A percentile compares a stretch with the other conserved stretches of the same genome.
Evolutionary conservation across 2,888 invertebrate genomes (phyloP).

Genomic region (Acrocyrtus sp.): DNA sequence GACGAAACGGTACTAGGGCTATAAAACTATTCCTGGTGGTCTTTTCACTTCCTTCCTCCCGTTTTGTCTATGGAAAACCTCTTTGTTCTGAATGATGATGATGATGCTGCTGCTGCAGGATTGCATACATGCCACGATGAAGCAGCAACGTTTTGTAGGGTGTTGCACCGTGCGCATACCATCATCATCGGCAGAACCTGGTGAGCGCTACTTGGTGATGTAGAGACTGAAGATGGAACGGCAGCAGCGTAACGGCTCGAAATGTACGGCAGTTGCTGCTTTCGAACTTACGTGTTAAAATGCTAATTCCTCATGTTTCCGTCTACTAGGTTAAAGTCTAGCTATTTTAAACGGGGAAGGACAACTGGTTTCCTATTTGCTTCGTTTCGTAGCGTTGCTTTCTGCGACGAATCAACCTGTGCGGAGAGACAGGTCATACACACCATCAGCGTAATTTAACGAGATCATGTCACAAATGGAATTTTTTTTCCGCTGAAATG

Average conservation of each 20-base stretch:
- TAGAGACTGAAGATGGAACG: not conserved
- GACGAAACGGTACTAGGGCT: too few relatives aligned
- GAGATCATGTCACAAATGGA: constrained; percentile 51
- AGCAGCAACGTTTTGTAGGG: constrained; percentile 27
- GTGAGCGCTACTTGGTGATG: too few relatives aligned
- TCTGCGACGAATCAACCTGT: constrained; percentile 39
- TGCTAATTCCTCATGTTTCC: constrained; percentile 6
- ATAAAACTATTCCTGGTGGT: too few relatives aligned
- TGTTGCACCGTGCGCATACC: constrained; percentile 43
- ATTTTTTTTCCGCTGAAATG: constrained; percentile 26
- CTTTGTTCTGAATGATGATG: constrained; percentile 1
- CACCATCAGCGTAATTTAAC: constrained; percentile 44
- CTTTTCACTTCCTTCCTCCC: constrained; percentile 4
- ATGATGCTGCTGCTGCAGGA: not conserved
- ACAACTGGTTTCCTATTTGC: constrained; percentile 34
- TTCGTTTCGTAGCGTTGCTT: constrained; percentile 27
- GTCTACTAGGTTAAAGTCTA: constrained; percentile 14
- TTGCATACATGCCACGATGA: constrained; percentile 12
- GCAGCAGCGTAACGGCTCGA: not conserved
- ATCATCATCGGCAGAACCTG: constrained; percentile 12
- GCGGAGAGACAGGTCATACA: constrained; percentile 49
- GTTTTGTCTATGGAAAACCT: constrained; percentile 4
- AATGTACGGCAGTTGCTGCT: not conserved
- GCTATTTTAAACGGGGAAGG: constrained; percentile 47
- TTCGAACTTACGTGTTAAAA: constrained; percentile 6